Evolutionary conservation across 2,113 vertebrate genomes (phyloP).

Genomic region (Herpetotheres cachinnans): DNA sequence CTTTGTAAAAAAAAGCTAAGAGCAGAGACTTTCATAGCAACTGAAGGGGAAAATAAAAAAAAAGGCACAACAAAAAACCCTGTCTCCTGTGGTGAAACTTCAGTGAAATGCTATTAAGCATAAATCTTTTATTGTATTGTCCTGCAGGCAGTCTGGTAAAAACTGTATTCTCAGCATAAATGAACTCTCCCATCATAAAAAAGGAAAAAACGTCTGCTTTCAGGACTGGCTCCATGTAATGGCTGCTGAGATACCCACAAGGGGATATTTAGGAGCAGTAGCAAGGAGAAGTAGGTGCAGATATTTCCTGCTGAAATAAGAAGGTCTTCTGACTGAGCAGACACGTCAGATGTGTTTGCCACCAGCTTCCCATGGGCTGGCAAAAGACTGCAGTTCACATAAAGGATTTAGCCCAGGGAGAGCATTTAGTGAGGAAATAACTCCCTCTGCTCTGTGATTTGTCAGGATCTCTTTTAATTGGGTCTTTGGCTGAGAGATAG

Average conservation of each 20-base stretch:
- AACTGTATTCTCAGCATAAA: constrained; percentile 65
- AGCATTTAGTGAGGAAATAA: constrained; percentile 30
- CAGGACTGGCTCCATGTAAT: not conserved
- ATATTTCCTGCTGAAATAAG: constrained; percentile 35
- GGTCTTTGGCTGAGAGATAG: not conserved
- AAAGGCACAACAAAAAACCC: constrained; percentile 19
- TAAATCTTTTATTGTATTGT: constrained; percentile 72
- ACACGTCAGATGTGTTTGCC: constrained; percentile 13
- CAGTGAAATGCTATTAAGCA: constrained; percentile 68
- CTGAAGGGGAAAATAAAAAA: not conserved
- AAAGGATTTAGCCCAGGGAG: constrained; percentile 22
- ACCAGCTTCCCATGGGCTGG: constrained; percentile 32
- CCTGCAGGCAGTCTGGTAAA: constrained; percentile 70
- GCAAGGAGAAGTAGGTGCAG: constrained; percentile 6
- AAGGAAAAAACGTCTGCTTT: not conserved
- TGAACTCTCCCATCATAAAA: constrained; percentile 50
- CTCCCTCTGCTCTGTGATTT: not conserved
- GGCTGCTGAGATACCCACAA: not conserved
- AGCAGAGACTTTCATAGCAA: constrained; percentile 3
- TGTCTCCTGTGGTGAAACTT: constrained; percentile 61
- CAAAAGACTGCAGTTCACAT: constrained; percentile 3
- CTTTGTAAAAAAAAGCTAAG: not conserved
- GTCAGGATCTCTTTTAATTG: constrained; percentile 15
- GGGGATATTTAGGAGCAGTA: not conserved
- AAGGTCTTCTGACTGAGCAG: not conserved